Conservation (phyloP, 2,888 invertebrate species). For the Merodon equestris region DNA sequence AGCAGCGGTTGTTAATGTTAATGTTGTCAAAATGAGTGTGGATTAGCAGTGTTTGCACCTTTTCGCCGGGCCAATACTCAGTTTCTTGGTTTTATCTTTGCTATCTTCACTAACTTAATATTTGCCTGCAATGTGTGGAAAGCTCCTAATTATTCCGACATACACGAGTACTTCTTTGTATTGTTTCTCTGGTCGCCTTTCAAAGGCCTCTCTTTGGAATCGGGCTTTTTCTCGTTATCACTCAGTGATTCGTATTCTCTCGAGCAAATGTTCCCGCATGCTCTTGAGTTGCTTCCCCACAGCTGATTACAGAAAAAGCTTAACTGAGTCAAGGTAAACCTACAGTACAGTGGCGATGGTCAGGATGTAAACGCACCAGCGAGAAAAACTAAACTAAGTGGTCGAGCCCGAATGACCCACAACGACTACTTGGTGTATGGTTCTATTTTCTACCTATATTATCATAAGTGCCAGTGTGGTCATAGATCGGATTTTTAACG, state of each 20-base stretch:
- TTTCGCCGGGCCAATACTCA: slow-evolving; percentile 21
- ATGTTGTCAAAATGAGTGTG: slow-evolving; percentile 41
- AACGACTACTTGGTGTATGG: no score
- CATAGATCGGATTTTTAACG: no score
- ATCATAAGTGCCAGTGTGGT: no score
- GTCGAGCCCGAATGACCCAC: no score
- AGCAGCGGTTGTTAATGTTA: slow-evolving; percentile 19
- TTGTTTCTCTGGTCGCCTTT: background rate
- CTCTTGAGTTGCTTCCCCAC: slow-evolving; percentile 18
- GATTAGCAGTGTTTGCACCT: slow-evolving; percentile 18
- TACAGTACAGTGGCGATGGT: slow-evolving; percentile 46
- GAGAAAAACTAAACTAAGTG: slow-evolving; percentile 30
- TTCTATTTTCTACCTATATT: no score
- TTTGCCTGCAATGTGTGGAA: slow-evolving; percentile 34
- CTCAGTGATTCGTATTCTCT: no score
- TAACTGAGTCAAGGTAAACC: slow-evolving; percentile 12
- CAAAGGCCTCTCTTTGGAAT: background rate
- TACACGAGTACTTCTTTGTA: background rate
- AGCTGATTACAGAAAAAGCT: slow-evolving; percentile 18
- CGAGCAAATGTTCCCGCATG: no score
- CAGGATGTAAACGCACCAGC: slow-evolving; percentile 26
- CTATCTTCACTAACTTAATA: slow-evolving; percentile 48
- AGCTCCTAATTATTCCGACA: slow-evolving; percentile 38
- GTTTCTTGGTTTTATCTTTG: slow-evolving; percentile 16
- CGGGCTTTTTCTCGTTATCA: no score